These are phyloP conservation scores for Pomacea maculata DNA, from an alignment of 1,140 invertebrate genomes.

Conservation along the genomic window DNA sequence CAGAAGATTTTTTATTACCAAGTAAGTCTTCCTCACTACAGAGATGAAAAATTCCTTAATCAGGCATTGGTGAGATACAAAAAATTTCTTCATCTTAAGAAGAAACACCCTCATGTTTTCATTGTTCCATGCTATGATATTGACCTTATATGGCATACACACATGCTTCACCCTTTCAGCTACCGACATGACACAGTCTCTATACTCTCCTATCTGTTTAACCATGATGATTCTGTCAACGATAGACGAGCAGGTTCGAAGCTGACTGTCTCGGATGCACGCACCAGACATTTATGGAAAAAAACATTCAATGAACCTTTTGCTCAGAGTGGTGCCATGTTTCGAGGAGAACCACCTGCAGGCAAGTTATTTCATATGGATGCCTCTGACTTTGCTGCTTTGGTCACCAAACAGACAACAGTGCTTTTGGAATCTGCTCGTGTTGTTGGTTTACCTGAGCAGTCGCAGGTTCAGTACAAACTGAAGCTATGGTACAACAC, in stretches of 20 bases:
- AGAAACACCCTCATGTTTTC: conserved; percentile 62
- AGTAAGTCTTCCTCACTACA: conserved; percentile 68
- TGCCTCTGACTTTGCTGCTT: conserved; percentile 32
- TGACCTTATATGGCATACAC: conserved; percentile 68
- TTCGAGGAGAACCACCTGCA: conserved; percentile 50
- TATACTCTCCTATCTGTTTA: conserved; percentile 61
- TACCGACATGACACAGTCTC: conserved; percentile 63
- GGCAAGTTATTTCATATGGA: conserved; percentile 39
- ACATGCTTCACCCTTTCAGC: conserved; percentile 65
- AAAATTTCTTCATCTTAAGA: conserved; percentile 66
- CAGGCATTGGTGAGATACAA: conserved; percentile 65
- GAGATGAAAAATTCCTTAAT: conserved; percentile 62
- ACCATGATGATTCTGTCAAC: conserved; percentile 65
- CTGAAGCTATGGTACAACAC: conserved; percentile 39
- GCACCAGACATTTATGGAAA: conserved; percentile 54
- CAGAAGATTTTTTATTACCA: conserved; percentile 65
- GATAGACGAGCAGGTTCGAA: conserved; percentile 63
- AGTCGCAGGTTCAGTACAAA: conserved; percentile 39
- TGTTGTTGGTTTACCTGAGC: conserved; percentile 45
- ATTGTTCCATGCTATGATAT: conserved; percentile 69
- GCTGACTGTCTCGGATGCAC: conserved; percentile 46
- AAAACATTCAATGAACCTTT: conserved; percentile 51
- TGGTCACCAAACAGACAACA: conserved; percentile 50
- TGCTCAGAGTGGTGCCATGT: conserved; percentile 60
- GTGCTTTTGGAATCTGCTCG: conserved; percentile 48